These are phyloP conservation scores for Paramormyrops hopkinsi DNA, from an alignment of 2,797 vertebrate species.

Conservation along the genomic window DNA sequence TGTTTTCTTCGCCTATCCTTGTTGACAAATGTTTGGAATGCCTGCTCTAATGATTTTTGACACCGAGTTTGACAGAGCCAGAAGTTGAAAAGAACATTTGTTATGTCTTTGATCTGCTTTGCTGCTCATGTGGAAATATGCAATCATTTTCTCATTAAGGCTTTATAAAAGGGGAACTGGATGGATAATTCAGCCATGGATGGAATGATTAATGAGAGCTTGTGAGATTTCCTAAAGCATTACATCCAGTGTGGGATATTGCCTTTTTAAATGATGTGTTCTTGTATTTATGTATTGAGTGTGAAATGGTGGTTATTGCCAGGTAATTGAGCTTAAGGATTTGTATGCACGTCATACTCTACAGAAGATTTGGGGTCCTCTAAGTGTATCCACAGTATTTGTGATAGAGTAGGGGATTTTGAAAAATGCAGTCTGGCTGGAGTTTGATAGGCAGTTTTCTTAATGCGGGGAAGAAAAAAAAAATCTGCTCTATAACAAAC, in stretches of 20 bases:
- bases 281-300: constrained; percentile 14
- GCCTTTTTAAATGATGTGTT: constrained; percentile 9
- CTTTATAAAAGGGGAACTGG: constrained; percentile 28
- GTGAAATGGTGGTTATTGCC: constrained; percentile 16
- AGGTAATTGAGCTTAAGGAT: constrained; percentile 13
- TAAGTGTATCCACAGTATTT: neutral
- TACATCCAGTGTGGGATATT: constrained; percentile 19
- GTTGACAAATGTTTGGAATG: constrained; percentile 9
- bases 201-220: constrained; percentile 27
- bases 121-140: constrained; percentile 35
- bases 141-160: constrained; percentile 36
- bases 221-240: constrained; percentile 18
- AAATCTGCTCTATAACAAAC: neutral
- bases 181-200: constrained; percentile 23
- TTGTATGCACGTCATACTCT: neutral
- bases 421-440: neutral
- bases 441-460: neutral
- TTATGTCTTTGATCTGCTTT: constrained; percentile 33
- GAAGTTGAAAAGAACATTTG: constrained; percentile 25
- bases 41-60: constrained; percentile 11
- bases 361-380: neutral
- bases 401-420: neutral
- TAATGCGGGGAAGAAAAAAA: neutral
- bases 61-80: constrained; percentile 9
- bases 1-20: neutral